These are phyloP conservation scores for Nasonia vitripennis DNA, from an alignment of 1,140 invertebrate genomes.

Conservation along the genomic window DNA sequence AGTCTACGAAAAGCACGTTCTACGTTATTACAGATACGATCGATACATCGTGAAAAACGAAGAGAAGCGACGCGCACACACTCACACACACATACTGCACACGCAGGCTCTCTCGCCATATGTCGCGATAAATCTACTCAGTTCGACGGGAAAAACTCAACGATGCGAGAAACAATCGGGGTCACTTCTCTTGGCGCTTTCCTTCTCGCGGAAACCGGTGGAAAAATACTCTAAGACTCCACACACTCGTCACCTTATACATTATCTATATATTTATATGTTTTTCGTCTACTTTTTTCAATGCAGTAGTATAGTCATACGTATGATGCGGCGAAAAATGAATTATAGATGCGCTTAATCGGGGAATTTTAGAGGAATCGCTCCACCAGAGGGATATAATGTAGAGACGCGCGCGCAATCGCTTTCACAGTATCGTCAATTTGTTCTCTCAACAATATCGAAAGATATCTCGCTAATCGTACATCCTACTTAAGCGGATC, in stretches of 20 bases:
- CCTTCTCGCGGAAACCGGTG: not conserved
- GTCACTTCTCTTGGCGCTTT: not conserved
- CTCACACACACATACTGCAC: too few relatives aligned
- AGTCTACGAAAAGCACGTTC: not conserved
- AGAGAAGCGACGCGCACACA: not conserved
- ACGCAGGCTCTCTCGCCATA: too few relatives aligned
- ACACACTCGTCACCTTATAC: not conserved
- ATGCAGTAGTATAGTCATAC: not conserved
- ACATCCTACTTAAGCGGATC: not conserved
- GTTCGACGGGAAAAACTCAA: slow-evolving; percentile 1
- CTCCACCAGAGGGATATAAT: not conserved
- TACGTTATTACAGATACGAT: not conserved
- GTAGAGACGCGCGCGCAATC: not conserved
- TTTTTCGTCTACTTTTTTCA: not conserved
- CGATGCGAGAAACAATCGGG: not conserved
- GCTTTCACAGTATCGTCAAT: not conserved
- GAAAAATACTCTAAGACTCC: slow-evolving; percentile 17
- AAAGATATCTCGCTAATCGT: not conserved
- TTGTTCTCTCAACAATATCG: not conserved
- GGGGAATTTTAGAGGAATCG: not conserved
- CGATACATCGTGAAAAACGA: not conserved
- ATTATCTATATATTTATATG: not conserved
- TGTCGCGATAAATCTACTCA: not conserved
- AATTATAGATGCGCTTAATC: not conserved
- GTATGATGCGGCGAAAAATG: not conserved